A percentile compares a stretch with the other conserved stretches of the same genome.
Conservation (phyloP, 2,888 invertebrate genomes). For the Harpagoxenus sublaevis region DNA sequence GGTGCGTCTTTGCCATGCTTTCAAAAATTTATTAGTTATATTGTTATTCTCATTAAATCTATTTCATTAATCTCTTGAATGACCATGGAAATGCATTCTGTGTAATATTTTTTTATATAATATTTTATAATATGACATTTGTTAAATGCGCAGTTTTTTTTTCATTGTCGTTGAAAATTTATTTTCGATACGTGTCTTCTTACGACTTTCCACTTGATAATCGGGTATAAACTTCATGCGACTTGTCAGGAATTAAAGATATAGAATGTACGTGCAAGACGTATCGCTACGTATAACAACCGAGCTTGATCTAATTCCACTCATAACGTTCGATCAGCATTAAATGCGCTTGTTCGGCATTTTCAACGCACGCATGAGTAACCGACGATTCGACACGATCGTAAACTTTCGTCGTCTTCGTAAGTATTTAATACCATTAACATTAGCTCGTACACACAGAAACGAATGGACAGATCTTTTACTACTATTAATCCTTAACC, state of each 20-base stretch:
- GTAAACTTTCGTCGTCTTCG: constrained; percentile 23
- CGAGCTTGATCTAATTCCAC: constrained; percentile 31
- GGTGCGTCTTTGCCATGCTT: too few relatives aligned
- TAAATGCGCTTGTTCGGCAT: constrained; percentile 39
- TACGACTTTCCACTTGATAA: not conserved
- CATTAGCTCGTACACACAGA: not conserved
- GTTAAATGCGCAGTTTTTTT: not conserved
- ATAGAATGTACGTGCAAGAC: not conserved
- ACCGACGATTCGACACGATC: constrained; percentile 37
- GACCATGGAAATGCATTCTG: not conserved
- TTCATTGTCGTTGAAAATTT: too few relatives aligned
- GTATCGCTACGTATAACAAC: not conserved
- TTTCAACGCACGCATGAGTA: constrained; percentile 35
- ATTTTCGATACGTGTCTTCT: not conserved
- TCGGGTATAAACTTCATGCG: not conserved
- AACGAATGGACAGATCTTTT: constrained; percentile 34
- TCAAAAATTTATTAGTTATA: not conserved
- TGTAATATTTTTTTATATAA: not conserved
- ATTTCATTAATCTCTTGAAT: not conserved
- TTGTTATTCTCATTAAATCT: not conserved
- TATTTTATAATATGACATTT: not conserved
- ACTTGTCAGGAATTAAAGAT: constrained; percentile 9
- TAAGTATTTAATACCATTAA: constrained; percentile 23
- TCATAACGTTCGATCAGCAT: constrained; percentile 35
- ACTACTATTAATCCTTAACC: constrained; percentile 32